Evolutionary conservation across 2,888 invertebrate genomes (phyloP).

Genomic region (Acanthosepion lycidas): DNA sequence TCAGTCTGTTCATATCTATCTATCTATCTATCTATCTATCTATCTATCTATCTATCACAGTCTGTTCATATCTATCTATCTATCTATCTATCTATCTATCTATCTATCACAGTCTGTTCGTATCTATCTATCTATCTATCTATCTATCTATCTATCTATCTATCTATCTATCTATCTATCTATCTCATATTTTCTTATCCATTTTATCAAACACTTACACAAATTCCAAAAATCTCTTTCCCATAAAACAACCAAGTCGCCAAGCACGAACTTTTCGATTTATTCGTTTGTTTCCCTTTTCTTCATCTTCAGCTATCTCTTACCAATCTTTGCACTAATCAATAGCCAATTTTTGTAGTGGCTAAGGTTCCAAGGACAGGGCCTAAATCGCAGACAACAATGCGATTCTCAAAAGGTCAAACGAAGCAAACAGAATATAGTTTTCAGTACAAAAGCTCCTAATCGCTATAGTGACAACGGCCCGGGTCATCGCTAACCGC

Average conservation of each 20-base stretch:
- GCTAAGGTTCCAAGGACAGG: conserved; percentile 33
- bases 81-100: neutral
- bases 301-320: neutral
- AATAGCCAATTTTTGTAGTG: neutral
- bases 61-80: neutral
- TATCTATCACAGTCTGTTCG: no score
- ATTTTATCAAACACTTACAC: neutral
- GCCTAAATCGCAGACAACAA: conserved; percentile 8
- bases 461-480: conserved; percentile 4
- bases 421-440: neutral
- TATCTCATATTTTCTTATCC: neutral
- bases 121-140: neutral
- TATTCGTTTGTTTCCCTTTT: neutral
- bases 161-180: neutral
- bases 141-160: neutral
- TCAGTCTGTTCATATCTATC: neutral
- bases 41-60: neutral
- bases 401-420: conserved; percentile 33
- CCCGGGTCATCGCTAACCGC: neutral
- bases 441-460: conserved; percentile 14
- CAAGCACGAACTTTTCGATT: neutral
- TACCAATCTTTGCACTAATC: neutral
- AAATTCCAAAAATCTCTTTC: conserved; percentile 6
- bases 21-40: neutral
- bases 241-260: neutral